Conservation (phyloP, 2,797 vertebrate species). For the Acanthiza pusilla region DNA sequence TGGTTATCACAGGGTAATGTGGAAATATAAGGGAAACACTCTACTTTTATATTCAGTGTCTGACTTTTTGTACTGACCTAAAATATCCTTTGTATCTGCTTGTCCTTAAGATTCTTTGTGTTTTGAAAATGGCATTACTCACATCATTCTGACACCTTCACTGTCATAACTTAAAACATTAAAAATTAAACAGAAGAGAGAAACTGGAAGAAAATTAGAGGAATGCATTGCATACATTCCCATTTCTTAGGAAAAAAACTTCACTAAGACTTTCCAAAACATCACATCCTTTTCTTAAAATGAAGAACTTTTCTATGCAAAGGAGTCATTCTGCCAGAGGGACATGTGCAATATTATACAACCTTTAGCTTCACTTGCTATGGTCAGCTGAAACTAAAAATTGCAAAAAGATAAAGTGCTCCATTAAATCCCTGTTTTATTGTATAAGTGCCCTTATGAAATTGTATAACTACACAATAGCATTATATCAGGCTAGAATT, state of each 20-base stretch:
- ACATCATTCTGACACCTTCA: neutral
- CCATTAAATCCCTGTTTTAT: conserved; percentile 74
- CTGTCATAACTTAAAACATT: neutral
- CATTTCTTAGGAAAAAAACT: neutral
- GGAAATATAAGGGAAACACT: neutral
- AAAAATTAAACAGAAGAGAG: neutral
- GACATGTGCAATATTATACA: conserved; percentile 21
- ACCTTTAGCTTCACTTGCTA: conserved; percentile 60
- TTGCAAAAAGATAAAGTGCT: conserved; percentile 67
- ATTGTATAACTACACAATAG: conserved; percentile 68
- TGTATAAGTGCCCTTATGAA: conserved; percentile 74
- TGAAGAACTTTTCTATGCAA: conserved; percentile 12
- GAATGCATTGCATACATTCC: neutral
- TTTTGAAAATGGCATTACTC: neutral
- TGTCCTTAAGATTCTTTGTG: neutral
- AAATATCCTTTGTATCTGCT: neutral
- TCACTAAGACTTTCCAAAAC: neutral
- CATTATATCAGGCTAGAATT: conserved; percentile 69
- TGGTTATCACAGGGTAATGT: neutral
- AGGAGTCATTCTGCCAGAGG: conserved; percentile 32
- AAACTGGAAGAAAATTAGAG: neutral
- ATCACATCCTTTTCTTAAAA: conserved; percentile 27
- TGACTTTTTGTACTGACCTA: neutral
- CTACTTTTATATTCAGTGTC: neutral
- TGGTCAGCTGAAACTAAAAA: conserved; percentile 75